Percentiles rank a stretch among this genome's conserved stretches.
Conservation (phyloP, 1,140 invertebrate genomes). For the Neotoxoptera formosana region DNA sequence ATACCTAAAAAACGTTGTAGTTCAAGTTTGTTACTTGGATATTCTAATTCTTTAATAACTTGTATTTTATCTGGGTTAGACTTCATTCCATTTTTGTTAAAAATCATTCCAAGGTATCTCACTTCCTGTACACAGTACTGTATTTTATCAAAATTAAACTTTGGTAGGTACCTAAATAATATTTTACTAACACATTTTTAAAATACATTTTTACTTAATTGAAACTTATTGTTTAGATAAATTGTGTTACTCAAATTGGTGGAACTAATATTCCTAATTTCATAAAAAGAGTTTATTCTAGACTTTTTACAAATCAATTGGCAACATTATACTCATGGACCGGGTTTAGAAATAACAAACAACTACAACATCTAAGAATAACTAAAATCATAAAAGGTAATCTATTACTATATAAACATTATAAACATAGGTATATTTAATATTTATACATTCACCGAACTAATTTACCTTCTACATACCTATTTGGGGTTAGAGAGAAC, state of each 20-base stretch:
- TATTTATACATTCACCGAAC: background rate
- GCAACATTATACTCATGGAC: background rate
- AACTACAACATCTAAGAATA: background rate
- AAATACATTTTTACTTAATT: background rate
- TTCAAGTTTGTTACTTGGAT: conserved; percentile 62
- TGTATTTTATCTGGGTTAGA: conserved; percentile 63
- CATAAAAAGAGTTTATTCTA: background rate
- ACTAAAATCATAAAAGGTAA: background rate
- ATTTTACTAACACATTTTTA: background rate
- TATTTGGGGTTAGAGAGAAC: too few species aligned
- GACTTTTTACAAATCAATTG: background rate
- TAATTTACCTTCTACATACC: too few species aligned
- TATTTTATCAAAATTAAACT: conserved; percentile 64
- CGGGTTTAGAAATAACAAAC: background rate
- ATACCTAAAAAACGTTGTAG: conserved; percentile 63
- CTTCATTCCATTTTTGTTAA: conserved; percentile 62
- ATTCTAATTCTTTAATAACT: conserved; percentile 63
- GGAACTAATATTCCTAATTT: background rate
- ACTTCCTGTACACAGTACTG: conserved; percentile 62
- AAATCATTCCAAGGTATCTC: conserved; percentile 63
- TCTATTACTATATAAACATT: background rate
- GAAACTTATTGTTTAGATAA: background rate
- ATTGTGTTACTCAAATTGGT: background rate
- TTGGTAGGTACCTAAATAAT: conserved; percentile 43
- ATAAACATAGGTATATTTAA: background rate